Percentiles rank a stretch among this genome's conserved stretches.
Conservation (phyloP, 1,140 invertebrate genomes). For the Acyrthosiphon pisum region DNA sequence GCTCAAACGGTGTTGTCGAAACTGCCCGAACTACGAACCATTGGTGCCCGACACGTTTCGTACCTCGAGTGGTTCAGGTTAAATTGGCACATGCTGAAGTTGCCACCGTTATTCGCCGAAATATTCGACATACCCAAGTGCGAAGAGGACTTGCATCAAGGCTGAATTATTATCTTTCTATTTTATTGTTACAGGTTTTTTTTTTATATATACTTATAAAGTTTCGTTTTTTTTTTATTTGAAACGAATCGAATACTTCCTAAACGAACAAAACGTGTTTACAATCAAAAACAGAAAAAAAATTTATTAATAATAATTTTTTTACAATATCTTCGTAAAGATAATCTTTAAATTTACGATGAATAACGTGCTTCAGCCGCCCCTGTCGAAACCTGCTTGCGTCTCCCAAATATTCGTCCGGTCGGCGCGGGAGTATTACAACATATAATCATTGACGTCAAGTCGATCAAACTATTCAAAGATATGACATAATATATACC, state of each 20-base stretch:
- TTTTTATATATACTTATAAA: slow-evolving; percentile 29
- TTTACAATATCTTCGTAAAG: not conserved
- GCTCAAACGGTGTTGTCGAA: slow-evolving; percentile 75
- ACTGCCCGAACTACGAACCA: slow-evolving; percentile 79
- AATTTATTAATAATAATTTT: not conserved
- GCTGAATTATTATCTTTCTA: slow-evolving; percentile 57
- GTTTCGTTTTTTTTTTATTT: slow-evolving; percentile 30
- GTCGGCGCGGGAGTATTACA: not conserved
- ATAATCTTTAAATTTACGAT: not conserved
- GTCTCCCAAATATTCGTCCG: not conserved
- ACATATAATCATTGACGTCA: not conserved
- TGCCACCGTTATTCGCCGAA: slow-evolving; percentile 94
- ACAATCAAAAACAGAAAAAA: slow-evolving; percentile 45
- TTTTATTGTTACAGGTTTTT: slow-evolving; percentile 44
- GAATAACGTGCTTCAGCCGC: not conserved
- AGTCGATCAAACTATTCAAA: too few relatives aligned
- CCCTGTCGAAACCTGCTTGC: not conserved
- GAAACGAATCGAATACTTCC: slow-evolving; percentile 29
- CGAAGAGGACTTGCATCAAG: slow-evolving; percentile 77
- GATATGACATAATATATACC: too few relatives aligned
- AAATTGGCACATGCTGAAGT: slow-evolving; percentile 83
- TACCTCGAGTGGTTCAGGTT: slow-evolving; percentile 89
- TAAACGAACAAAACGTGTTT: slow-evolving; percentile 40
- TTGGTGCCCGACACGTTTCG: slow-evolving; percentile 84
- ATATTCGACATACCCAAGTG: slow-evolving; percentile 97